These are phyloP conservation scores for Psophia crepitans DNA, from an alignment of 2,113 vertebrate genomes.

Conservation along the genomic window DNA sequence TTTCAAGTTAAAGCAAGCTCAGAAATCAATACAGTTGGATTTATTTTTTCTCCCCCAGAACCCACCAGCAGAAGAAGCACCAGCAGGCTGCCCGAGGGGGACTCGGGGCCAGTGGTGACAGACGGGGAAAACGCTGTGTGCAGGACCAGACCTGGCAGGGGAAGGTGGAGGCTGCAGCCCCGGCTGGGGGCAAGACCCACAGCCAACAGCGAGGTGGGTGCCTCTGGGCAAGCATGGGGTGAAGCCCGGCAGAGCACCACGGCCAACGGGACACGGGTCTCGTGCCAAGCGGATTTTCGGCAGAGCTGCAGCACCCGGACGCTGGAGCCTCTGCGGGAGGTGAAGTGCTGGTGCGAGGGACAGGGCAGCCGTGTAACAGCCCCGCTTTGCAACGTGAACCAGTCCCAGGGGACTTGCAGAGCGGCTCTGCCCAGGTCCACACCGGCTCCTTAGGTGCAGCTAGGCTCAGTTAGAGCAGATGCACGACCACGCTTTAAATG, in stretches of 20 bases:
- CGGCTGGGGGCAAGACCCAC: fast-evolving
- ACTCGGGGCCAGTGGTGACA: not conserved
- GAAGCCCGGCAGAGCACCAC: not conserved
- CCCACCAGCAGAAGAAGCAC: not conserved
- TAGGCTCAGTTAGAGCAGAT: no score
- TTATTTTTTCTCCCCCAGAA: not conserved
- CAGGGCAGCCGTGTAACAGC: no score
- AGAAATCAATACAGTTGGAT: not conserved
- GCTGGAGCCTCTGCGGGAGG: not conserved
- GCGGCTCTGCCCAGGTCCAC: not conserved
- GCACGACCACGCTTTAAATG: no score
- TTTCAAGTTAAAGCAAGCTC: not conserved
- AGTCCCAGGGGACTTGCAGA: not conserved
- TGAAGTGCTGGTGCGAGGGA: not conserved
- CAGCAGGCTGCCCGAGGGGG: not conserved
- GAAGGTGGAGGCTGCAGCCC: not conserved
- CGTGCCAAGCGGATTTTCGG: not conserved
- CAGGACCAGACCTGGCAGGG: not conserved
- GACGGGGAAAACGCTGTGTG: not conserved
- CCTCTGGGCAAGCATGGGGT: not conserved
- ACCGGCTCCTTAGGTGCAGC: fast-evolving
- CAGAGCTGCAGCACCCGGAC: not conserved
- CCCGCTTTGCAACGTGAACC: not conserved
- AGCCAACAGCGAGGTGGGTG: not conserved
- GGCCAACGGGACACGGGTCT: fast-evolving